phyloP scores from a whole-genome alignment of 2,797 vertebrate genomes.

The Setipinna tenuifilis region DNA sequence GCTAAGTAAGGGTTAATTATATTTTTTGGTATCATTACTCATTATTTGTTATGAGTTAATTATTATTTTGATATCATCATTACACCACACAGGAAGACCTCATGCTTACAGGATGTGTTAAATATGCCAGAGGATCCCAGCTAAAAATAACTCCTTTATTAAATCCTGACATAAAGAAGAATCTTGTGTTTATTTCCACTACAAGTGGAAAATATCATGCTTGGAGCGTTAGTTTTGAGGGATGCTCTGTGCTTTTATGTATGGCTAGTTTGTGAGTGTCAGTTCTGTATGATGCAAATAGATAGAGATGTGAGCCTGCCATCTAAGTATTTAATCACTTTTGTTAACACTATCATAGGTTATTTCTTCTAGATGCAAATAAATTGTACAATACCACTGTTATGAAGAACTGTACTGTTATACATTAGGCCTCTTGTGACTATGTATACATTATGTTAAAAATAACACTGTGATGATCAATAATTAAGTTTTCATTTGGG shows the following conservation, averaged over 20 bases:
- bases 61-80: not conserved
- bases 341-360: not conserved
- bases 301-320: not conserved
- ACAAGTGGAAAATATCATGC: not conserved
- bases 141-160: not conserved
- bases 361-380: too few relatives aligned
- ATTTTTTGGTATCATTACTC: too few relatives aligned
- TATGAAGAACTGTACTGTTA: too few relatives aligned
- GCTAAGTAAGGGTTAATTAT: not conserved
- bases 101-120: not conserved
- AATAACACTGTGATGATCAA: too few relatives aligned
- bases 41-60: not conserved
- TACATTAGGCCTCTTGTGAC: too few relatives aligned
- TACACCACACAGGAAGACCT: conserved; percentile 11
- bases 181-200: not conserved
- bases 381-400: too few relatives aligned
- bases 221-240: not conserved
- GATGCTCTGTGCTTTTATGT: not conserved
- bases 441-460: too few relatives aligned
- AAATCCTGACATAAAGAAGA: not conserved
- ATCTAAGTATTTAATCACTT: not conserved
- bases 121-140: not conserved
- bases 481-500: too few relatives aligned
- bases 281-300: not conserved
- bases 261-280: not conserved